Percentiles rank a stretch among this genome's conserved stretches.
These are phyloP conservation scores for Lathronympha strigana DNA, from an alignment of 2,888 invertebrate genomes.

Conservation along the genomic window DNA sequence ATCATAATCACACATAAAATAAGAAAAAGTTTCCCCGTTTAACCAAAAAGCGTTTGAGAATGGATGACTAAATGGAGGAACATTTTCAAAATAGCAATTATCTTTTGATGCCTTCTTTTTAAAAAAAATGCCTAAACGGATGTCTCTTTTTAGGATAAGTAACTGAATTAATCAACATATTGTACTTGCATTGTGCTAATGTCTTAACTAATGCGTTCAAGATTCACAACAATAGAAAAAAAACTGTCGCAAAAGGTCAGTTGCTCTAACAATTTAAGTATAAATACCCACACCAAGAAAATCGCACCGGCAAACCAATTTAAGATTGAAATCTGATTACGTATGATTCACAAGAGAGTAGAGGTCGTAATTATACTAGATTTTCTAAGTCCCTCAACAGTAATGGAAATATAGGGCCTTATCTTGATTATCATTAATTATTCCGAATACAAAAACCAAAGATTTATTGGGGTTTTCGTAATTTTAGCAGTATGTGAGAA, in stretches of 20 bases:
- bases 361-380: not conserved
- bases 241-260: conserved; percentile 45
- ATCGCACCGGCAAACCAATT: not conserved
- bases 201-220: not conserved
- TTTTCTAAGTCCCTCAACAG: not conserved
- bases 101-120: too few species aligned
- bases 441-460: conserved; percentile 20
- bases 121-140: not conserved
- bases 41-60: too few species aligned
- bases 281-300: conserved; percentile 12
- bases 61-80: too few species aligned
- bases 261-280: conserved; percentile 46
- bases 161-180: not conserved
- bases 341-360: not conserved
- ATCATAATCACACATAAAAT: too few species aligned
- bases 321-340: not conserved
- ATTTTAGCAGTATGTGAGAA: conserved; percentile 26
- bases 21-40: not conserved
- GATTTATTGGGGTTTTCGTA: conserved; percentile 27
- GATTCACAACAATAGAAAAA: conserved; percentile 38
- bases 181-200: conserved; percentile 1
- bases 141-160: not conserved
- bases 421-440: conserved; percentile 36
- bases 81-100: too few species aligned
- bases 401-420: conserved; percentile 1